Evolutionary conservation across 2,113 vertebrate genomes (phyloP), one percentile per base, ranked within the genome.

Genomic region (Parotia lawesii): DNA sequence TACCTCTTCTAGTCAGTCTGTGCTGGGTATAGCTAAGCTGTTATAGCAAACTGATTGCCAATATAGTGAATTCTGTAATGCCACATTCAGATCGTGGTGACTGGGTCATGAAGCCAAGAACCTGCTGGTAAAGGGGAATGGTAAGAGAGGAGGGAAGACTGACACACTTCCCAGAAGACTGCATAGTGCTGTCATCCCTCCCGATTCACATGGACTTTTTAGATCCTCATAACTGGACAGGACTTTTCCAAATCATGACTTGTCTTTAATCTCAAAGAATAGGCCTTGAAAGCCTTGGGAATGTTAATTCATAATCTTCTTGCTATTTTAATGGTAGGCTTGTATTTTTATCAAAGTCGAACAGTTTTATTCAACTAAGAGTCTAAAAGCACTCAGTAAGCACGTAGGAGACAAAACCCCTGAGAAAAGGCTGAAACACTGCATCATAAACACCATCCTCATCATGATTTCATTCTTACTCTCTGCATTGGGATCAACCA

Each of bases 291-390:
- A 93, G 48, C 62, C 77, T 73, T 76, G 54, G 73, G 69, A 82
- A 85, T 79, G 12, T 91, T 92, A 76, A 81, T 91, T 89, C 66
- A 58, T 69, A 78, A 82, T 4, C n/a, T 91, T 50, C 58, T 89
- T 82, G 11, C 29, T 62, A 7, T 73, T 87, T 82, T 69, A 45
- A 58, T 66, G 58, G 20, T 53, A 82, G 23, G 3, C 25, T 82
- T 87, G 31, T 35, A 53, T 89, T 56, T 78, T 62, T 6, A 62
- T 73, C 0, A 3, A 69, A 18, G 31, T 48, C 0, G 0, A 87
- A 73, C 9, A 15, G 3, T 91, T 64, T 40, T 74, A 12, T 78
- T 88, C 80, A 75, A 24, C 33, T 35, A 20, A 31, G 81, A 91
- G n/a, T 48, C 44, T 85, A 37, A 79, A 89, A 85, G 48, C 22